phyloP scores from a whole-genome alignment of 2,888 invertebrate species.

The Mayetiola destructor region DNA sequence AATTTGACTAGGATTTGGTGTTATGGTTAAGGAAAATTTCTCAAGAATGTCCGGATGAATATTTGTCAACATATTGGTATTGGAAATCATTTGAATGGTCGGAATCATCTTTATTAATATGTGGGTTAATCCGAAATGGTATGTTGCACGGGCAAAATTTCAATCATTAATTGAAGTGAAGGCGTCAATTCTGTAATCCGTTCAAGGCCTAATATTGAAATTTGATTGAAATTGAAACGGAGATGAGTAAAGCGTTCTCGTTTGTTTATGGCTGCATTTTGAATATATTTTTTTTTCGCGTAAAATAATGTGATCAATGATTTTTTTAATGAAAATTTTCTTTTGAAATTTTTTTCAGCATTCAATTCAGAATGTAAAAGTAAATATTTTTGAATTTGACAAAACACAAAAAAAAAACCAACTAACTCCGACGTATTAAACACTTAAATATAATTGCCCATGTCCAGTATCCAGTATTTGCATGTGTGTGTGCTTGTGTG shows the following conservation, averaged over 20 bases:
- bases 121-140: background rate
- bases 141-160: no score
- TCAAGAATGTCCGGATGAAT: background rate
- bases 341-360: background rate
- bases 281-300: background rate
- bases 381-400: background rate
- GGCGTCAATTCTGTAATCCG: no score
- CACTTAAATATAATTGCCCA: conserved; percentile 1
- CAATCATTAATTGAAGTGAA: background rate
- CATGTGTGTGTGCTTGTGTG: background rate
- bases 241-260: background rate
- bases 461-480: no score
- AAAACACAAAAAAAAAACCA: no score
- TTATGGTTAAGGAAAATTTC: background rate
- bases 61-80: background rate
- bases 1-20: no score
- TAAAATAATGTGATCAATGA: background rate
- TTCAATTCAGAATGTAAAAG: background rate
- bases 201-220: no score
- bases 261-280: background rate
- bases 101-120: conserved; percentile 7
- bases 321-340: background rate
- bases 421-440: conserved; percentile 9
- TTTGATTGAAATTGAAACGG: background rate
- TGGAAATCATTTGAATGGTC: background rate